Evolutionary conservation across 1,140 invertebrate species (phyloP), one percentile per base, ranked within the genome.

Genomic region (Pemphigus obesinymphae): DNA sequence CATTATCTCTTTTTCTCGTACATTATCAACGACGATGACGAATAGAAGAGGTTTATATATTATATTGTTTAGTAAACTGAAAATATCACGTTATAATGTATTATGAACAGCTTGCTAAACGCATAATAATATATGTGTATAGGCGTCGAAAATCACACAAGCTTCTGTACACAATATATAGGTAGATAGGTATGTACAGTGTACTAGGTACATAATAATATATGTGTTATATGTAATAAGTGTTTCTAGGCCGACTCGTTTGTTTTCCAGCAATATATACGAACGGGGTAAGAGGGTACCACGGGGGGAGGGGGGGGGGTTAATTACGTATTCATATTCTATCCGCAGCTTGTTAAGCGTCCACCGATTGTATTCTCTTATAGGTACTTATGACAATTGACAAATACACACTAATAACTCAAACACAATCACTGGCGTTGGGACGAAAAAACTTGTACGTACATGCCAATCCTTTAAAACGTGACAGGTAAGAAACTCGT

Each of bases 371-470:
- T 58, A n/a, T 55, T 78, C 75, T 43, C 48, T 75, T 75, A 50
- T 29, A 23, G 20, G 20, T 53, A 68, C n/a, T 37, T 45, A 63
- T 63, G 53, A 63, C 55, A 63, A 80, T 80, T 80, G 55, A 80
- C 76, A 80, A 80, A 80, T 63, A 80, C 55, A 63, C 53, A 80
- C 76, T 80, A 80, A 80, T 80, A 80, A 80, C 53, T 80, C 76
- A 80, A 63, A 63, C 53, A 63, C 76, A 80, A 80, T 63, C 76
- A 80, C 55, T 80, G 76, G 37, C 23, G 76, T 80, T 63, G 26
- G 23, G n/a, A 43, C 23, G 75, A 45, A 11, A 10, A 45, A 11
- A 45, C 7, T 43, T 37, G n/a, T 40, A 78, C n/a, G 31, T 48
- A 61, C 73, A 78, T 26, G 55, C 55, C 76, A 63, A 80, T 80